Evolutionary conservation across 2,113 vertebrate genomes (phyloP).

Genomic region (Pseudolaguvia tuberculata): DNA sequence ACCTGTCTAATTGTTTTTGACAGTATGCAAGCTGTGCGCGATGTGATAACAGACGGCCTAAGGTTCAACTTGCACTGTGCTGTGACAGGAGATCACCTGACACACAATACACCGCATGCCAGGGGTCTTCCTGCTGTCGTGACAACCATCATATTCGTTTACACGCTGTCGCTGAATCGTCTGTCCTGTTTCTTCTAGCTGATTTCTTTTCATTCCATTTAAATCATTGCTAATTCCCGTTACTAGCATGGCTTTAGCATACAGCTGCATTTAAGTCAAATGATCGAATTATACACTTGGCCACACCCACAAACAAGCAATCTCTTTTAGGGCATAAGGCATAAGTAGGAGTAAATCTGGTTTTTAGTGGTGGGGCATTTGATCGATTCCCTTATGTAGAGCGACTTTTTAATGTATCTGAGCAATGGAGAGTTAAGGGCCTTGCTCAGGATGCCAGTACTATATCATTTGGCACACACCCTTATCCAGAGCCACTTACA

Average conservation of each 20-base stretch:
- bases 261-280: neutral
- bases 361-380: too few species aligned
- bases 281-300: neutral
- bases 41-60: constrained; percentile 30
- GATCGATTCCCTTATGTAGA: too few species aligned
- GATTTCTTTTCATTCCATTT: too few species aligned
- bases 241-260: neutral
- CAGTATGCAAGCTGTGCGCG: constrained; percentile 35
- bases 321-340: neutral
- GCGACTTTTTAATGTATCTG: too few species aligned
- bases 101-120: neutral
- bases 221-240: neutral
- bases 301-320: neutral
- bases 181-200: neutral
- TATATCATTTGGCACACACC: too few species aligned
- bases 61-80: neutral
- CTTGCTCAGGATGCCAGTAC: too few species aligned
- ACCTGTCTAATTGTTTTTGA: constrained; percentile 32
- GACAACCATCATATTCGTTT: too few species aligned
- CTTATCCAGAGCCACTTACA: too few species aligned
- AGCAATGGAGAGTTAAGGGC: too few species aligned
- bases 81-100: constrained; percentile 19
- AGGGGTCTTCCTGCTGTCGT: too few species aligned
- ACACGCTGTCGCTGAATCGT: neutral
- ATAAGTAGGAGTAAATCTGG: too few species aligned